Percentiles rank a stretch among this genome's conserved stretches.
Evolutionary conservation across 2,113 vertebrate genomes (phyloP).

Genomic region (Xenopus borealis): DNA sequence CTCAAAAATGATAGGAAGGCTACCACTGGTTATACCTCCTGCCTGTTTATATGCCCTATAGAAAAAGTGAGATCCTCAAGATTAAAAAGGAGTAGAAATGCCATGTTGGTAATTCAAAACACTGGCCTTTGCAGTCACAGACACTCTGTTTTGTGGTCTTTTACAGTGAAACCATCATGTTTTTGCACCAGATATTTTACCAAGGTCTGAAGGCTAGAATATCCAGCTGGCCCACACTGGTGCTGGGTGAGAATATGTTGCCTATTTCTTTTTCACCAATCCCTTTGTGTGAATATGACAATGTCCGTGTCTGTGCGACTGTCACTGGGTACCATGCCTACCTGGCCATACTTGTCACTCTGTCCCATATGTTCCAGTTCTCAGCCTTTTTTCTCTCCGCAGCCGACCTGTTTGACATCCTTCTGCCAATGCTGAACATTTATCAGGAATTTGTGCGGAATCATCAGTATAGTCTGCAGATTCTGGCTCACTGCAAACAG

Average conservation of each 20-base stretch:
- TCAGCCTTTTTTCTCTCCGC: slow-evolving; percentile 8
- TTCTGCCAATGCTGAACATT: slow-evolving; percentile 98
- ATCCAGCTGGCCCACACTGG: slow-evolving; percentile 95
- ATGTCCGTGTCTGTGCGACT: neutral
- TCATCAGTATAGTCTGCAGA: slow-evolving; percentile 98
- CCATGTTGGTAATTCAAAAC: neutral
- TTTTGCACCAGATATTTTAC: slow-evolving; percentile 97
- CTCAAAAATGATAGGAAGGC: too few species aligned
- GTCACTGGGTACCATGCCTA: neutral
- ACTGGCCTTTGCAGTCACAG: neutral
- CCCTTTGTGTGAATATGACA: neutral
- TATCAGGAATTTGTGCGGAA: slow-evolving; percentile 98
- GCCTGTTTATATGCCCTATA: too few species aligned
- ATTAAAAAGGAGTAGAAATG: too few species aligned
- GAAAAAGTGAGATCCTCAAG: too few species aligned
- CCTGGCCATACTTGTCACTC: too few species aligned
- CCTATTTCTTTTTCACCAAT: neutral
- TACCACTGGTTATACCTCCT: too few species aligned
- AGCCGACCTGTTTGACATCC: slow-evolving; percentile 97
- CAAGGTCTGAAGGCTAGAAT: slow-evolving; percentile 95
- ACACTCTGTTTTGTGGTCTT: slow-evolving; percentile 46
- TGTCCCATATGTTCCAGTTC: fast-evolving
- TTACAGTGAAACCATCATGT: slow-evolving; percentile 96
- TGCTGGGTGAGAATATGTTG: slow-evolving; percentile 76
- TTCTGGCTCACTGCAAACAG: slow-evolving; percentile 97